These are phyloP conservation scores for Excalfactoria chinensis DNA, from an alignment of 2,113 vertebrate genomes.

Conservation along the genomic window DNA sequence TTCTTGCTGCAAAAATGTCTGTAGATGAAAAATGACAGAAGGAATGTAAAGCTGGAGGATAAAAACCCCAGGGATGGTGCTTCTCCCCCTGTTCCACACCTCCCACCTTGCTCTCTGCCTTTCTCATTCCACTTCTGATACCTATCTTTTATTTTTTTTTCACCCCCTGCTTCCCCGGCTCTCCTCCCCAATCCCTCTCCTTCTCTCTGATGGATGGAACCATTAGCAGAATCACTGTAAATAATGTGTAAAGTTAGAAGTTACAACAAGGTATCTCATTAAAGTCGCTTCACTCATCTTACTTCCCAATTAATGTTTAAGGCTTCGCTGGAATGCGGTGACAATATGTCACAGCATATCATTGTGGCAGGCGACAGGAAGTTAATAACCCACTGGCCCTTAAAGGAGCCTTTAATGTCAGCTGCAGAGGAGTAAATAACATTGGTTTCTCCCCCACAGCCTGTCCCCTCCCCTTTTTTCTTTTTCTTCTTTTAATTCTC, in stretches of 20 bases:
- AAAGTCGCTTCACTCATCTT: conserved; percentile 81
- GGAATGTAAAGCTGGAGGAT: not conserved
- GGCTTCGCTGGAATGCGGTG: conserved; percentile 72
- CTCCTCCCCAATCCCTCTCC: not conserved
- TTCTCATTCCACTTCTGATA: not conserved
- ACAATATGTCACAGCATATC: conserved; percentile 79
- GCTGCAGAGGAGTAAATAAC: conserved; percentile 71
- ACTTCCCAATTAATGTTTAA: conserved; percentile 86
- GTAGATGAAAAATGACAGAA: not conserved
- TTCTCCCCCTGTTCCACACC: not conserved
- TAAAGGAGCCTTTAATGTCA: conserved; percentile 71
- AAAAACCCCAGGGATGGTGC: not conserved
- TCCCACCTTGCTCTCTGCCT: not conserved
- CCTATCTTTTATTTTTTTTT: not conserved
- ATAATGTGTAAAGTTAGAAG: conserved; percentile 83
- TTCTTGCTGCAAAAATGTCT: not conserved
- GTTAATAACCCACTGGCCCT: conserved; percentile 77
- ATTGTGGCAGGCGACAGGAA: conserved; percentile 67
- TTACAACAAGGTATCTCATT: conserved; percentile 88
- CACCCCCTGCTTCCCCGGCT: not conserved
- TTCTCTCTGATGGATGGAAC: conserved; percentile 82
- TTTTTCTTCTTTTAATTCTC: conserved; percentile 46
- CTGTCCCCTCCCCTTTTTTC: not conserved
- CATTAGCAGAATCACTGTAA: conserved; percentile 87
- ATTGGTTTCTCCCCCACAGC: not conserved